Percentiles rank a stretch among this genome's conserved stretches.
Conservation (phyloP, 2,113 vertebrate species). For the Ailuropoda melanoleuca region DNA sequence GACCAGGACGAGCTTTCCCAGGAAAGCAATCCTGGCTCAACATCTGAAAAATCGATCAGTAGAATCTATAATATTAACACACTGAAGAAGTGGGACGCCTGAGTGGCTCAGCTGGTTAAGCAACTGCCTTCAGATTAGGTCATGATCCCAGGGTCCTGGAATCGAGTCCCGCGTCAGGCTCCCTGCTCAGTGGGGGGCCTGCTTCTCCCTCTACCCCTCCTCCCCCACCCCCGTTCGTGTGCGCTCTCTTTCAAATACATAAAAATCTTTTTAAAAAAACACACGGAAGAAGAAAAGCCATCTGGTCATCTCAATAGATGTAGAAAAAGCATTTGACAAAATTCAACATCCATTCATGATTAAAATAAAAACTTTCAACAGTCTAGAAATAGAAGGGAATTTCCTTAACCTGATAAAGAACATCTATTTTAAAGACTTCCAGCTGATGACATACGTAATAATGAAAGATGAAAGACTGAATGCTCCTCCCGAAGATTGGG, state of each 20-base stretch:
- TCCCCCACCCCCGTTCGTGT: too few relatives aligned
- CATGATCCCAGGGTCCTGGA: too few relatives aligned
- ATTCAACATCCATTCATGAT: neutral
- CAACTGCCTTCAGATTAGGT: too few relatives aligned
- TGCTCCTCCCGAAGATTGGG: neutral
- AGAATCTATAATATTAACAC: neutral
- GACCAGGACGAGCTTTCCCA: neutral
- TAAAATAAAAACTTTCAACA: neutral
- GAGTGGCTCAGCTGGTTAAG: too few relatives aligned
- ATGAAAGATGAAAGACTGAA: neutral
- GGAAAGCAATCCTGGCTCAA: neutral
- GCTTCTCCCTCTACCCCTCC: too few relatives aligned
- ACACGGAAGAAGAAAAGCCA: neutral
- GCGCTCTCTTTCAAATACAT: too few relatives aligned
- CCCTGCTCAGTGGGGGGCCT: too few relatives aligned
- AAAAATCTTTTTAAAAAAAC: too few relatives aligned
- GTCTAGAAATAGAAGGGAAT: neutral
- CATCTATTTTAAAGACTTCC: neutral
- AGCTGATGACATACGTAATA: neutral
- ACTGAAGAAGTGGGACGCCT: neutral
- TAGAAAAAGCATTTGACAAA: neutral
- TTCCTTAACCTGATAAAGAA: neutral
- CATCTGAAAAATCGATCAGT: neutral
- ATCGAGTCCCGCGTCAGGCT: too few relatives aligned
- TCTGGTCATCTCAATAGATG: neutral